These are phyloP conservation scores for Petrophora chlorosata DNA, from an alignment of 2,888 invertebrate genomes.

Conservation along the genomic window DNA sequence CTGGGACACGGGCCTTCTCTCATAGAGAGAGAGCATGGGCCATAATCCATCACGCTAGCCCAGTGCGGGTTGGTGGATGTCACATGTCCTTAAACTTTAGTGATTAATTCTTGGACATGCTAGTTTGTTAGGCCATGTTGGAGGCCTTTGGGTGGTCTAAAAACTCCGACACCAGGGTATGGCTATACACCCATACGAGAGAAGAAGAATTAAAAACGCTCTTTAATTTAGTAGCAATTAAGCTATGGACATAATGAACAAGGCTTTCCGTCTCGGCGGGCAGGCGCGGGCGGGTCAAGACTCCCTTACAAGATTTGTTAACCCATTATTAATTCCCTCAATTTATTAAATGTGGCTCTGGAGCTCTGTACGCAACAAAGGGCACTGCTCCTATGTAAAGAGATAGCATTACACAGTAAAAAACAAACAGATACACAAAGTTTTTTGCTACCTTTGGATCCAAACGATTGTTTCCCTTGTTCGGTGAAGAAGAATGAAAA, in stretches of 20 bases:
- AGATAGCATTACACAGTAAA: constrained; percentile 20
- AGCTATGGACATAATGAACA: constrained; percentile 7
- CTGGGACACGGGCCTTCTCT: too few relatives aligned
- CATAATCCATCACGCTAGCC: too few relatives aligned
- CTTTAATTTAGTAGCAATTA: constrained; percentile 15
- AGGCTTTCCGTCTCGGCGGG: not conserved
- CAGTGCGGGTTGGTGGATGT: too few relatives aligned
- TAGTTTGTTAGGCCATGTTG: too few relatives aligned
- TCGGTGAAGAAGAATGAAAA: not conserved
- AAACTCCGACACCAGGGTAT: too few relatives aligned
- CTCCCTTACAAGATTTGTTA: not conserved
- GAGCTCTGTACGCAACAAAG: constrained; percentile 10
- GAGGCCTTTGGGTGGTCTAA: too few relatives aligned
- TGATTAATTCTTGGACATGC: too few relatives aligned
- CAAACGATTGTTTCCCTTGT: constrained; percentile 26
- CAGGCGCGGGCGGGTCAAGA: constrained; percentile 7
- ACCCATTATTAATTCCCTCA: constrained; percentile 2
- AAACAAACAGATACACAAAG: constrained; percentile 21
- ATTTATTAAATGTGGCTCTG: constrained; percentile 3
- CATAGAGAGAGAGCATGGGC: too few relatives aligned
- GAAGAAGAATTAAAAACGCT: constrained; percentile 5
- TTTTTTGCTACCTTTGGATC: constrained; percentile 31
- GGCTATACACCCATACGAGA: too few relatives aligned
- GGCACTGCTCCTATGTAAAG: constrained; percentile 5
- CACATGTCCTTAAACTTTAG: too few relatives aligned